Percentiles rank a stretch among this genome's conserved stretches.
Conservation (phyloP, 2,888 invertebrate species). For the Cephalotes varians region DNA sequence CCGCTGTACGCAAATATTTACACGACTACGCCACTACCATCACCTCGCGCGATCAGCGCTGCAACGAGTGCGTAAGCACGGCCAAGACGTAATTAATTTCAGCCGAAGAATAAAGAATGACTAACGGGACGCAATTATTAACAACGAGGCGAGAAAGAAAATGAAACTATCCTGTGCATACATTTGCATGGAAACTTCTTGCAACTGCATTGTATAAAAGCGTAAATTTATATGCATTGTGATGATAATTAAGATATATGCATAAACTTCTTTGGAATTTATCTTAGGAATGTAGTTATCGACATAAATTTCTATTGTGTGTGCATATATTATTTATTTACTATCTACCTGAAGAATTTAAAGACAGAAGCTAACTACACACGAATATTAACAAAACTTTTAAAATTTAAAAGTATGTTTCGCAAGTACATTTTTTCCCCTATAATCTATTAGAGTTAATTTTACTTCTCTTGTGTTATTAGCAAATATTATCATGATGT, state of each 20-base stretch:
- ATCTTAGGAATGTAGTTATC: neutral
- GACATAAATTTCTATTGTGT: neutral
- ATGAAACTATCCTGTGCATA: neutral
- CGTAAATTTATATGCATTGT: neutral
- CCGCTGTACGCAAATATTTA: slow-evolving; percentile 30
- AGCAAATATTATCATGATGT: neutral
- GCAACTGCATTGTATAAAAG: neutral
- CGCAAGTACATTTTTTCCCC: neutral
- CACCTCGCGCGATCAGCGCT: neutral
- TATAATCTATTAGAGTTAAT: neutral
- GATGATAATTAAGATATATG: neutral
- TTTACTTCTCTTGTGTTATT: neutral
- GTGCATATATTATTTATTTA: neutral
- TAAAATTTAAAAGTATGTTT: too few relatives aligned
- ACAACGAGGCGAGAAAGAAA: neutral
- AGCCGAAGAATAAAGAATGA: neutral
- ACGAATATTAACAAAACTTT: neutral
- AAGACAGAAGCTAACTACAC: neutral
- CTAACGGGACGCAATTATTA: slow-evolving; percentile 18
- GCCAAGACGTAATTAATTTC: slow-evolving; percentile 36
- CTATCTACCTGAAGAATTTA: neutral
- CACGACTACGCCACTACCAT: neutral
- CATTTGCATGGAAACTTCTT: slow-evolving; percentile 14
- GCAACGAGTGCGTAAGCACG: neutral
- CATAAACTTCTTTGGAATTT: neutral